phyloP scores from a whole-genome alignment of 1,140 invertebrate genomes.

The Epicauta chinensis region DNA sequence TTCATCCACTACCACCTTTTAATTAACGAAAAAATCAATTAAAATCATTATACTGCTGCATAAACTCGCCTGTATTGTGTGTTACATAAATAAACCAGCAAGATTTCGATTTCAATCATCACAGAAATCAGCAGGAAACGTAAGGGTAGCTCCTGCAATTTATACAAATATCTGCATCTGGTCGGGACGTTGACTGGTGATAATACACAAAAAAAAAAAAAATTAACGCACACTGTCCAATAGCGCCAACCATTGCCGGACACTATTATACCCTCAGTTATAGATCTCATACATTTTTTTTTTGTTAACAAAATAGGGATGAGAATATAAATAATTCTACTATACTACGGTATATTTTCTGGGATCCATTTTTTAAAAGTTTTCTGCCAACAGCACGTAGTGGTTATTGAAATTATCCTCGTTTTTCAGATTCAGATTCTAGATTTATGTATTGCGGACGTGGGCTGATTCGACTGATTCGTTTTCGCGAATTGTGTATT shows the following conservation, averaged over 20 bases:
- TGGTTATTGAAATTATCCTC: slow-evolving; percentile 31
- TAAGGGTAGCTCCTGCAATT: slow-evolving; percentile 24
- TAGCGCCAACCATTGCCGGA: slow-evolving; percentile 5
- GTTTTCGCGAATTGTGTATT: too few species aligned
- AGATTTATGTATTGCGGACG: too few species aligned
- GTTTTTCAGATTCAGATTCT: slow-evolving; percentile 26
- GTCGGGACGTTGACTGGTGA: slow-evolving; percentile 28
- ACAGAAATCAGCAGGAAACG: slow-evolving; percentile 19
- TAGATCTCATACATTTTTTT: slow-evolving; percentile 21
- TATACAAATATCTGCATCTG: slow-evolving; percentile 25
- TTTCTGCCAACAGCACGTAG: slow-evolving; percentile 29
- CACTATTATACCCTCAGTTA: slow-evolving; percentile 26
- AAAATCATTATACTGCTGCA: not conserved
- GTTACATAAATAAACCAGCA: not conserved
- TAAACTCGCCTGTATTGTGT: not conserved
- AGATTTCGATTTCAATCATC: too few species aligned
- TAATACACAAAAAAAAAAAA: slow-evolving; percentile 14
- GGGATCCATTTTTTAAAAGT: slow-evolving; percentile 26
- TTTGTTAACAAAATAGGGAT: too few species aligned
- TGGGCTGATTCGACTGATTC: too few species aligned
- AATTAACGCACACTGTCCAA: slow-evolving; percentile 11
- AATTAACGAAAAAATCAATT: not conserved
- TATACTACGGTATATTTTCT: not conserved
- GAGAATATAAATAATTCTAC: too few species aligned
- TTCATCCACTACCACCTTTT: not conserved